Evolutionary conservation across 2,113 vertebrate genomes (phyloP), one percentile per base, ranked within the genome.

Genomic region (Uria lomvia): DNA sequence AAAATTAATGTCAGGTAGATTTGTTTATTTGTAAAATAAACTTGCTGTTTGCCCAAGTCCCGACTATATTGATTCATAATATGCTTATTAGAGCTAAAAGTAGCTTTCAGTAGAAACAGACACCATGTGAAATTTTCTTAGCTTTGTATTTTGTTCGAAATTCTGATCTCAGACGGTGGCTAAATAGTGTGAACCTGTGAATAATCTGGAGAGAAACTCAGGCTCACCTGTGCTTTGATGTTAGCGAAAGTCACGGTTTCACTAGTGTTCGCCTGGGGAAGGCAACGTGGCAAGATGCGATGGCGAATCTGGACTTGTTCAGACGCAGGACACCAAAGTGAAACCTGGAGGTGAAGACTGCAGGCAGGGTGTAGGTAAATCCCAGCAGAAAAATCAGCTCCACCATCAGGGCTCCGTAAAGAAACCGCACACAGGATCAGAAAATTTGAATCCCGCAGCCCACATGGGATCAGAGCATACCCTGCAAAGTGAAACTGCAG

Each of bases 241-340:
- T 49, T 11, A 52, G 13, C 0, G 1, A 50, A 83, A 92, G 15
- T 9, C 86, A 50, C 0, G 0, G 9, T 32, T 91, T 90, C 1
- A 0, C 32, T 9, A 5, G 9, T 19, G 52, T 75, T 87, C 78
- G 22, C 70, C 74, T 58, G 34, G 36, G 49, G 65, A 77, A 78
- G 13, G 43, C 8, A 34, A 45, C 0, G 1, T 1, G 1, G 13
- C 62, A 76, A 76, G 24, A 4, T 66, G 49, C 2, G 3, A 40
- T 2, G 2, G 45, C 0, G 0, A 74, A 70, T 36, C 5, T 0
- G 0, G 34, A 5, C 42, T 83, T 86, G 38, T 60, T 91, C 32
- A 81, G 52, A 63, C 13, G 2, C 0, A 6, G 53, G n/a, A 89
- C 30, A 36, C 12, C 9, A 40, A 47, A n/a, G 10, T 4, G 22